These are phyloP conservation scores for Sicus ferrugineus DNA, from an alignment of 2,888 invertebrate species.

Conservation along the genomic window DNA sequence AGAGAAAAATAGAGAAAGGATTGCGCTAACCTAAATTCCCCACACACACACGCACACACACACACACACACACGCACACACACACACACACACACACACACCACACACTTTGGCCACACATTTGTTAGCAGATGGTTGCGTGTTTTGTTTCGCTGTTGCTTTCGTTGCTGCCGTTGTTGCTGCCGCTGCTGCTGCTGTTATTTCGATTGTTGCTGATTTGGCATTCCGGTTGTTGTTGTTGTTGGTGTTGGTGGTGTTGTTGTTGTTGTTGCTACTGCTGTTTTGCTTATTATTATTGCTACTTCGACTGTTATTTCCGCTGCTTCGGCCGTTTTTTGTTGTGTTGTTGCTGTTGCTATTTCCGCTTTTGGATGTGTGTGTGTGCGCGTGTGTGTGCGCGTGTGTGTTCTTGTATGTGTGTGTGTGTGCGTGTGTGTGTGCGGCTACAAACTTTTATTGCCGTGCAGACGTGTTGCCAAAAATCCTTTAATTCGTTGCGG, in stretches of 20 bases:
- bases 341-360: too few species aligned
- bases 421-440: background rate
- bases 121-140: too few species aligned
- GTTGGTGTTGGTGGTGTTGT: too few species aligned
- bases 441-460: conserved; percentile 32
- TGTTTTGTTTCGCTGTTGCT: background rate
- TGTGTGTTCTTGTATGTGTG: background rate
- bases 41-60: conserved; percentile 5
- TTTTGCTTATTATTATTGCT: too few species aligned
- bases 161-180: background rate
- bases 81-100: background rate
- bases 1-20: conserved; percentile 9
- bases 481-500: conserved; percentile 8
- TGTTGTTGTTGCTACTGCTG: too few species aligned
- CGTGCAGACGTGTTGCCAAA: conserved; percentile 28
- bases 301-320: too few species aligned
- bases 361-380: too few species aligned
- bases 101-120: background rate
- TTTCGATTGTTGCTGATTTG: too few species aligned
- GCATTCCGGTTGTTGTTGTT: too few species aligned
- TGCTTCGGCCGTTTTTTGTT: too few species aligned
- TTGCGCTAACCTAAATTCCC: conserved; percentile 1
- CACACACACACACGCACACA: background rate
- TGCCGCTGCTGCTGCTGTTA: background rate
- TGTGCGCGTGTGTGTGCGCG: background rate